These are phyloP conservation scores for Urocyon cinereoargenteus DNA, from an alignment of 2,797 vertebrate species.

Conservation along the genomic window DNA sequence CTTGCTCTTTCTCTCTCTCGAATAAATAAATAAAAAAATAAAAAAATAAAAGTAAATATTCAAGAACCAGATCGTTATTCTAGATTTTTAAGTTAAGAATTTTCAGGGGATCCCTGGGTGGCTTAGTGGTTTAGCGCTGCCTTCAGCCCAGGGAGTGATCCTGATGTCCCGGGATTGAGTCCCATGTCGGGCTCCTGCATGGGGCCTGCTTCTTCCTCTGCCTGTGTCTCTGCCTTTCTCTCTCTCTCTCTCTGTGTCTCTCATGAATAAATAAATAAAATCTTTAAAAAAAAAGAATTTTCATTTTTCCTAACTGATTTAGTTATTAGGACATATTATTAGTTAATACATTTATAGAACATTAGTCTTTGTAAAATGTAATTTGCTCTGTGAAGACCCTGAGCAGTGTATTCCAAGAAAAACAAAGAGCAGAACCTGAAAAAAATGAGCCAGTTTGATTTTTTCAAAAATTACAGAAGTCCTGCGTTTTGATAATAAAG, in stretches of 20 bases:
- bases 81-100: not conserved
- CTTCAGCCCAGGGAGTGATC: too few relatives aligned
- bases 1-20: not conserved
- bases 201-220: too few relatives aligned
- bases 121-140: too few relatives aligned
- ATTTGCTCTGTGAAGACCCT: not conserved
- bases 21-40: not conserved
- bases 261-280: too few relatives aligned
- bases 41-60: not conserved
- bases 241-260: too few relatives aligned
- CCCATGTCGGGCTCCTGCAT: too few relatives aligned
- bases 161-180: too few relatives aligned
- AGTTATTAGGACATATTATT: not conserved
- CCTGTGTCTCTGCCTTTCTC: too few relatives aligned
- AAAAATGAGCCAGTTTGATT: not conserved
- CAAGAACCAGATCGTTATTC: not conserved
- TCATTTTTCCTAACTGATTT: not conserved
- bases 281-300: not conserved
- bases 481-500: not conserved
- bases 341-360: not conserved
- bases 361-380: constrained; percentile 4
- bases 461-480: not conserved
- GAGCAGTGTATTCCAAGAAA: not conserved
- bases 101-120: not conserved
- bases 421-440: not conserved